Evolutionary conservation across 2,113 vertebrate species (phyloP).

Genomic region (Hiodon alosoides): DNA sequence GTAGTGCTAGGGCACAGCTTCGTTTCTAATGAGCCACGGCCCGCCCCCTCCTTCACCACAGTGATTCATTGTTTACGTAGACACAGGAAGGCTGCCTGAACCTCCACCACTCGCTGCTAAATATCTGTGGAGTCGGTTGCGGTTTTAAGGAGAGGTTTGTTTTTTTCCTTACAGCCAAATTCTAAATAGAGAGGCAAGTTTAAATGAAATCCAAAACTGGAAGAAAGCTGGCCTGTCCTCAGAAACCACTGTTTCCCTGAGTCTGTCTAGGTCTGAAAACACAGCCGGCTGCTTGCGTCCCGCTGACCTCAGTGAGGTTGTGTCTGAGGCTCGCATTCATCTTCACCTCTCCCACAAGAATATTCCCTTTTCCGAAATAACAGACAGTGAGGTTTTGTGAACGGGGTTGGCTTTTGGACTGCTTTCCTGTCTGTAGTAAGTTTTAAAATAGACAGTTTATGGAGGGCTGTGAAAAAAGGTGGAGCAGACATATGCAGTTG

Average conservation of each 20-base stretch:
- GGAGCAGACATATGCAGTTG: slow-evolving; percentile 31
- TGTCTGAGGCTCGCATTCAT: slow-evolving; percentile 62
- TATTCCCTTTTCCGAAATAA: slow-evolving; percentile 72
- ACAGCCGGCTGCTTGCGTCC: slow-evolving; percentile 63
- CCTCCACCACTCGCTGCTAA: slow-evolving; percentile 50
- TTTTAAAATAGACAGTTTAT: slow-evolving; percentile 51
- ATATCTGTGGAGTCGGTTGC: slow-evolving; percentile 52
- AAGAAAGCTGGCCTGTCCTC: slow-evolving; percentile 53
- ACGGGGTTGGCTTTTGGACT: slow-evolving; percentile 67
- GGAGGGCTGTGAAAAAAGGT: slow-evolving; percentile 40
- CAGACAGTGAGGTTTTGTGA: slow-evolving; percentile 60
- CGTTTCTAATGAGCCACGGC: slow-evolving; percentile 40
- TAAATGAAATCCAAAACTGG: slow-evolving; percentile 38
- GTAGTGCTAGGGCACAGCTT: slow-evolving; percentile 44
- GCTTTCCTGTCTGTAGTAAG: slow-evolving; percentile 64
- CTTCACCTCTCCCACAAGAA: slow-evolving; percentile 58
- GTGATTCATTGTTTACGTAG: slow-evolving; percentile 63
- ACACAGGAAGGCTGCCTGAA: slow-evolving; percentile 47
- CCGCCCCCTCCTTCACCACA: slow-evolving; percentile 50
- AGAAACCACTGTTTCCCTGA: slow-evolving; percentile 65
- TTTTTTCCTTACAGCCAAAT: slow-evolving; percentile 47
- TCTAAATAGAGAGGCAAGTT: slow-evolving; percentile 55
- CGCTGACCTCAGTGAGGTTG: slow-evolving; percentile 68
- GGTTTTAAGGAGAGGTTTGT: slow-evolving; percentile 40
- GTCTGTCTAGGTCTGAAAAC: slow-evolving; percentile 69